Evolutionary conservation across 2,888 invertebrate species (phyloP), one percentile per base, ranked within the genome.

Genomic region (Eupithecia pulchellata): DNA sequence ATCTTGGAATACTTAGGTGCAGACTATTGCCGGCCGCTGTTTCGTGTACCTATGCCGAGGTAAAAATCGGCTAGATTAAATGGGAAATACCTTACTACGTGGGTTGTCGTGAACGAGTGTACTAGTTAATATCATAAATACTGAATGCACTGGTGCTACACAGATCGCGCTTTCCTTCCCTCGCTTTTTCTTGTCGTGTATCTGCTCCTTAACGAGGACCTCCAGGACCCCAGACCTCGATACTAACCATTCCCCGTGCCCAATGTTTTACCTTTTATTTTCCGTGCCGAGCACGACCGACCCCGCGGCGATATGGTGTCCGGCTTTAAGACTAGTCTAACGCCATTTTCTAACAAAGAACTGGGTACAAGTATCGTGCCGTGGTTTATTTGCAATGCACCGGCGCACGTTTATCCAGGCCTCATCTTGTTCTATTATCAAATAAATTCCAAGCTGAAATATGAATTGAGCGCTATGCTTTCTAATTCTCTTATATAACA

Each of bases 231-330:
- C 89, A 85, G 84, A 85, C 88, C 85, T 82, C 89, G 88, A 91
- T 92, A 91, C 85, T 84, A 90, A 90, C 89, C 84, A 91, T 89
- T 91, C 89, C 75, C 89, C 84, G 90, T 89, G 91, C 89, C 77
- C 90, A 89, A 89, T 91, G 90, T 84, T 85, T 84, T 82, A 81
- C 86, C 89, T 90, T 90, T 90, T 87, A 88, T 90, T 89, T 90
- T 88, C 84, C 78, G 80, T 80, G 79, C 66, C 80, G 76, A 79
- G 86, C 91, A 89, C 88, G 89, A 91, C 81, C 87, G 89, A 90
- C 89, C 83, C 82, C 77, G 86, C 89, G 82, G 84, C 89, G 88
- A 87, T 88, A 74, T 74, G 68, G 85, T 87, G 62, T 57, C 55
- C 57, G 42, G 63, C 66, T 30, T 11, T 14, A 32, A 42, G 83